Evolutionary conservation across 2,797 vertebrate species (phyloP).

Genomic region (Gambelia wislizenii): DNA sequence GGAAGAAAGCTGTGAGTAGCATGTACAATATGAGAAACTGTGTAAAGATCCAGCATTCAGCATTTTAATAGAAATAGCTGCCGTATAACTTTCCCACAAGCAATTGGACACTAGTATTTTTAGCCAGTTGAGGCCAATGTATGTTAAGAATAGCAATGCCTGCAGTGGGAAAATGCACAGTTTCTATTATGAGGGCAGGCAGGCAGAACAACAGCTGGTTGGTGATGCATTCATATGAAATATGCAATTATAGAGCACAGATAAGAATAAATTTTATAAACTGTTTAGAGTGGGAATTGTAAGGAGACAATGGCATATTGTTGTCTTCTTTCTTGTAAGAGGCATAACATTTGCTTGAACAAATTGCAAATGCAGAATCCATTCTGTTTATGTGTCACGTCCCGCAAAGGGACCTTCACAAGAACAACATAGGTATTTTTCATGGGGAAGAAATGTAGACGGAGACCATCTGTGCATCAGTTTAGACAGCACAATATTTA

Average conservation of each 20-base stretch:
- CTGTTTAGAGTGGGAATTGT: constrained; percentile 69
- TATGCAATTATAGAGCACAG: constrained; percentile 66
- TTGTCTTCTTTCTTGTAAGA: constrained; percentile 43
- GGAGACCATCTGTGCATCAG: constrained; percentile 48
- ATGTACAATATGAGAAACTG: constrained; percentile 58
- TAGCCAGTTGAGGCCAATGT: constrained; percentile 72
- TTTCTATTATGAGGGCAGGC: constrained; percentile 69
- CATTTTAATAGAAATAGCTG: constrained; percentile 70
- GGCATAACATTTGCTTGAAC: constrained; percentile 47
- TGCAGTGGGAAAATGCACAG: constrained; percentile 77
- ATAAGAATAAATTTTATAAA: constrained; percentile 74
- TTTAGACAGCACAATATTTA: constrained; percentile 31
- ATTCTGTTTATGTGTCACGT: constrained; percentile 50
- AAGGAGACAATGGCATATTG: constrained; percentile 57
- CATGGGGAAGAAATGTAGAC: constrained; percentile 48
- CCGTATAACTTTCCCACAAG: constrained; percentile 78
- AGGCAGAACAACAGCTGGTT: constrained; percentile 60
- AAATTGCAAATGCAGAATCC: constrained; percentile 56
- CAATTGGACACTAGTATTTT: constrained; percentile 76
- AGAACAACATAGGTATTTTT: constrained; percentile 27
- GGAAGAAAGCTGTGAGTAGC: constrained; percentile 34
- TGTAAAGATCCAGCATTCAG: constrained; percentile 53
- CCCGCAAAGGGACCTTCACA: constrained; percentile 54
- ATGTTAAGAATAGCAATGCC: constrained; percentile 78
- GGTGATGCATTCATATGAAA: constrained; percentile 66